phyloP scores from a whole-genome alignment of 2,797 vertebrate genomes.

The Phrynocephalus vlangalii region DNA sequence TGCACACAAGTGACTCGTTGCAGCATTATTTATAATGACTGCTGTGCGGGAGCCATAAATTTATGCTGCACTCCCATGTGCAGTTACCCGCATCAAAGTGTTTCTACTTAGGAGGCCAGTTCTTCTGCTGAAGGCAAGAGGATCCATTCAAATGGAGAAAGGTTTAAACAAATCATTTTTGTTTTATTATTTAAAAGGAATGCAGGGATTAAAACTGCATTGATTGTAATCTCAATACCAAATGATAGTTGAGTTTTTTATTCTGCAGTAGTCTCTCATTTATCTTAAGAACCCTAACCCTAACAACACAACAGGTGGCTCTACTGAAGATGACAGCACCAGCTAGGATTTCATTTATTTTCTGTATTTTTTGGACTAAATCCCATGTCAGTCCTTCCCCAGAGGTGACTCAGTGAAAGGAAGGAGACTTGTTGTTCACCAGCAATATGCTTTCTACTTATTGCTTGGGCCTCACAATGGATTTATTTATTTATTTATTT shows the following conservation, averaged over 20 bases:
- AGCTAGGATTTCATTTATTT: no score
- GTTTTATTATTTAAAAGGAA: not conserved
- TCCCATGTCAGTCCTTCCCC: no score
- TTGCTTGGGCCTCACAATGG: no score
- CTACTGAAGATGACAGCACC: no score
- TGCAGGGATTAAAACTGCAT: not conserved
- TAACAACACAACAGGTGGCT: no score
- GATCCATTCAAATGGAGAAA: not conserved
- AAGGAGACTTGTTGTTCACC: no score
- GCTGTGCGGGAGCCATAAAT: not conserved
- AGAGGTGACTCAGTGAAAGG: no score
- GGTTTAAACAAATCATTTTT: not conserved
- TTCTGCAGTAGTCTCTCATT: not conserved
- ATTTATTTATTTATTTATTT: no score
- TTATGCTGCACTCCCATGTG: not conserved
- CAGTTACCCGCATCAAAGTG: not conserved
- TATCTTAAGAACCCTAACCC: not conserved
- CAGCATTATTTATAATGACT: not conserved
- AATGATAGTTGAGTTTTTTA: not conserved
- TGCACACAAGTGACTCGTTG: not conserved
- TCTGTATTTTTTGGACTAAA: no score
- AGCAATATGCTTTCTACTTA: no score
- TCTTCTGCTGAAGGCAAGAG: not conserved
- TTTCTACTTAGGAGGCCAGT: not conserved
- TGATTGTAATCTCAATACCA: not conserved